A percentile compares a stretch with the other conserved stretches of the same genome.
Evolutionary conservation across 2,113 vertebrate species (phyloP).

Genomic region (Myodes glareolus): DNA sequence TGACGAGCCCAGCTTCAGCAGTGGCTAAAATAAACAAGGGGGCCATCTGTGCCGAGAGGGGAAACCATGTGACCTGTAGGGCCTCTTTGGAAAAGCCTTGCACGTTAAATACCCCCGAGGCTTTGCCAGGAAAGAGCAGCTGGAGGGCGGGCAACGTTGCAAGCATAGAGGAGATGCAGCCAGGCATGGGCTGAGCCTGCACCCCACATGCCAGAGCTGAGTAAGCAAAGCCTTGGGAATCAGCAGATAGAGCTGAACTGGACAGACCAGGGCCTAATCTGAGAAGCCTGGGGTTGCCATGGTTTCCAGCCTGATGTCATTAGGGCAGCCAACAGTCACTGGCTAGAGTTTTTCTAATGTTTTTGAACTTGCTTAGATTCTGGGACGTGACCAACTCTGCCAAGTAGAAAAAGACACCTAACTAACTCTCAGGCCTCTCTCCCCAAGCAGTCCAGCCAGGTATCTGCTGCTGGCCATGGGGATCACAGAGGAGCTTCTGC

Average conservation of each 20-base stretch:
- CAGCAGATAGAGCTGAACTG: background rate
- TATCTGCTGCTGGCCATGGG: background rate
- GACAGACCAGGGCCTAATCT: background rate
- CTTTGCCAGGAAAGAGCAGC: background rate
- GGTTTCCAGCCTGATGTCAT: background rate
- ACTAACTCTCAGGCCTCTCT: background rate
- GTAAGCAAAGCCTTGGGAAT: background rate
- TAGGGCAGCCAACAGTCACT: conserved; percentile 19
- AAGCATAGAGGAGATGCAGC: background rate
- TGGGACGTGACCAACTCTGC: background rate
- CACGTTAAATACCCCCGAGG: background rate
- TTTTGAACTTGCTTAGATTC: conserved; percentile 12
- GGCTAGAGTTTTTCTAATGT: conserved; percentile 40
- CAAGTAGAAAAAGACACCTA: background rate
- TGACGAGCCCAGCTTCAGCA: background rate
- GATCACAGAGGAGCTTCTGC: background rate
- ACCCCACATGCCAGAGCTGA: conserved; percentile 35
- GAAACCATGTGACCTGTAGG: background rate
- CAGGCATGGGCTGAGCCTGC: background rate
- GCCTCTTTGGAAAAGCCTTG: conserved; percentile 27
- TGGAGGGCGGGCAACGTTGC: background rate
- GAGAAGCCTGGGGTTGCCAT: conserved; percentile 62
- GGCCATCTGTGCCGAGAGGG: background rate
- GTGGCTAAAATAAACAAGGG: conserved; percentile 77
- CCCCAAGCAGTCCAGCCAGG: background rate